phyloP scores from a whole-genome alignment of 2,797 vertebrate species.

The Darevskia nairensis region DNA sequence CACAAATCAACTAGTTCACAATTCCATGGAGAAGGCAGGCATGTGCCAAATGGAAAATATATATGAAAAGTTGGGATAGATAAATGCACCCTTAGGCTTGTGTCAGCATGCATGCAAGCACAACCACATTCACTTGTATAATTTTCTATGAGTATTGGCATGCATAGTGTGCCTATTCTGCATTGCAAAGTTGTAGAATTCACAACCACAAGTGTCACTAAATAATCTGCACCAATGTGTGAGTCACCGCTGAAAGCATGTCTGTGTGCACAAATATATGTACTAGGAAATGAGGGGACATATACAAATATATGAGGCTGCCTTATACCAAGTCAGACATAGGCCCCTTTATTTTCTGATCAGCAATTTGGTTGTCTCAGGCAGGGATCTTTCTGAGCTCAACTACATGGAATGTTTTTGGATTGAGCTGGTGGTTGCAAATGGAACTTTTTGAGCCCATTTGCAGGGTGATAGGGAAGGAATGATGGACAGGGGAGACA shows the following conservation, averaged over 20 bases:
- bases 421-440: neutral
- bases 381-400: neutral
- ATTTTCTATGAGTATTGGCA: neutral
- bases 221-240: neutral
- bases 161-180: neutral
- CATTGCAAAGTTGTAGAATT: neutral
- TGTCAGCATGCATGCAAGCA: constrained; percentile 20
- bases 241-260: constrained; percentile 14
- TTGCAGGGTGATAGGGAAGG: neutral
- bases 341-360: neutral
- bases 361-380: neutral
- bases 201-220: neutral
- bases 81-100: neutral
- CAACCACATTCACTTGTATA: neutral
- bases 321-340: neutral
- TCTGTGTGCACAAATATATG: constrained; percentile 1
- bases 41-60: neutral
- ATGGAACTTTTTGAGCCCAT: neutral
- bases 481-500: too few relatives aligned
- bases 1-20: constrained; percentile 11
- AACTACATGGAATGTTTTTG: neutral
- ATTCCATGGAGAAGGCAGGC: neutral
- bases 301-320: neutral
- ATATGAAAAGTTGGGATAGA: neutral
- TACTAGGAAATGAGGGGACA: neutral